Percentiles rank a stretch among this genome's conserved stretches.
These are phyloP conservation scores for Styela clava DNA, from an alignment of 23 tunicate species.

Conservation along the genomic window DNA sequence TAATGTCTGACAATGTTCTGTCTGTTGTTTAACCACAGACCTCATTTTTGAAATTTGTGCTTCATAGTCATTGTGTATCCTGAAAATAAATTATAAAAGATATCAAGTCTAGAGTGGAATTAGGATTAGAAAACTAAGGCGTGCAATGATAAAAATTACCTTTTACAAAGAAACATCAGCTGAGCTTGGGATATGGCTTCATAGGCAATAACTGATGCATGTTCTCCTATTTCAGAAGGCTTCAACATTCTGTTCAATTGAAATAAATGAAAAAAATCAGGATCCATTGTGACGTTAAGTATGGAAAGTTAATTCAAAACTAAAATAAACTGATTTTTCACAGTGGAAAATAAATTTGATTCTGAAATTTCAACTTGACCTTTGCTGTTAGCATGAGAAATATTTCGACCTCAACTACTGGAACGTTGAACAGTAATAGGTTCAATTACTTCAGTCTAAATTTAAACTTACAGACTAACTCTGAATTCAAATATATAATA, in stretches of 20 bases:
- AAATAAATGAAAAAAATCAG: background rate
- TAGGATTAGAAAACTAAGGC: background rate
- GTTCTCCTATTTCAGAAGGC: constrained; percentile 78
- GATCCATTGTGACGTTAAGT: background rate
- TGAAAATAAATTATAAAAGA: too few relatives aligned
- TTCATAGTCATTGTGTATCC: constrained; percentile 86
- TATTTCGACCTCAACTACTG: too few relatives aligned
- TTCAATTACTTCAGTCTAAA: too few relatives aligned
- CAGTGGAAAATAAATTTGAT: too few relatives aligned
- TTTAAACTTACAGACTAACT: too few relatives aligned
- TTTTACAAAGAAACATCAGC: constrained; percentile 55
- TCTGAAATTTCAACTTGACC: too few relatives aligned
- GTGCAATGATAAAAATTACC: constrained; percentile 26
- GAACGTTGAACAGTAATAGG: too few relatives aligned
- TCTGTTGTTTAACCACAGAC: constrained; percentile 53
- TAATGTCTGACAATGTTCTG: constrained; percentile 42
- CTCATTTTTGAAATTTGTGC: constrained; percentile 73
- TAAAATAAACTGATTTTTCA: too few relatives aligned
- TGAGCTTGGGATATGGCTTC: constrained; percentile 93
- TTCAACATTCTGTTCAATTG: constrained; percentile 44
- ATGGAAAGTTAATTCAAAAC: too few relatives aligned
- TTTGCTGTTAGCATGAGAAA: too few relatives aligned
- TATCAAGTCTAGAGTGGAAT: background rate
- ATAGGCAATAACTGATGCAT: constrained; percentile 70
- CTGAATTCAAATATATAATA: too few relatives aligned